A percentile compares a stretch with the other conserved stretches of the same genome.
These are phyloP conservation scores for Anseranas semipalmata DNA, from an alignment of 2,113 vertebrate species.

Conservation along the genomic window DNA sequence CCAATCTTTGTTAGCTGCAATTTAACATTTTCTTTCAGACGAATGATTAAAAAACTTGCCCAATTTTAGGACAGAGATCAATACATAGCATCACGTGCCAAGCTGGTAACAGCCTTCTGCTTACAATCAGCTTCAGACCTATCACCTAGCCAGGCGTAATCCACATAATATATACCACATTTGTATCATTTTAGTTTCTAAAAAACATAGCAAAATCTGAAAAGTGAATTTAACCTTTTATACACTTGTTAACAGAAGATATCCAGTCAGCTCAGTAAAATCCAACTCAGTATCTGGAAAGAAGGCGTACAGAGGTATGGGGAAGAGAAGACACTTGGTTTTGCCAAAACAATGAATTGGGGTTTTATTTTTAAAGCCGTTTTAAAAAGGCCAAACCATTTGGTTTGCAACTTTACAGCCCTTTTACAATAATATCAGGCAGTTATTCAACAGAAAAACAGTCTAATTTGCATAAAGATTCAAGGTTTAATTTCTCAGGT, in stretches of 20 bases:
- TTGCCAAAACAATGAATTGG: background rate
- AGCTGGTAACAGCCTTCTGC: background rate
- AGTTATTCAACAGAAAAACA: background rate
- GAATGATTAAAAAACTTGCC: background rate
- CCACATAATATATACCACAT: background rate
- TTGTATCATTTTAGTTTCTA: background rate
- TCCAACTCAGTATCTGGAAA: background rate
- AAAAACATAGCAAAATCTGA: background rate
- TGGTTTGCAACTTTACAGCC: background rate
- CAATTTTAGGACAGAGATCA: background rate
- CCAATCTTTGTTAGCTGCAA: background rate
- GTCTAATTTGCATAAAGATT: background rate
- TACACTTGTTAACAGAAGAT: background rate
- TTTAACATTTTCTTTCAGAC: background rate
- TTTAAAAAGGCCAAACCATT: background rate
- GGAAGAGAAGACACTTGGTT: background rate
- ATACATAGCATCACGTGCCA: background rate
- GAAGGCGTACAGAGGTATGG: rapidly evolving
- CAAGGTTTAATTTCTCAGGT: background rate
- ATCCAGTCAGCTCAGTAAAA: background rate
- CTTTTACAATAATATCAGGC: background rate
- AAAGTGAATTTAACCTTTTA: background rate
- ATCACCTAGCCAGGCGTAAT: background rate
- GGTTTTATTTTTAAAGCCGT: background rate
- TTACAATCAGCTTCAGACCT: background rate